Conservation (phyloP, 2,888 invertebrate species). For the Aricia artaxerxes region DNA sequence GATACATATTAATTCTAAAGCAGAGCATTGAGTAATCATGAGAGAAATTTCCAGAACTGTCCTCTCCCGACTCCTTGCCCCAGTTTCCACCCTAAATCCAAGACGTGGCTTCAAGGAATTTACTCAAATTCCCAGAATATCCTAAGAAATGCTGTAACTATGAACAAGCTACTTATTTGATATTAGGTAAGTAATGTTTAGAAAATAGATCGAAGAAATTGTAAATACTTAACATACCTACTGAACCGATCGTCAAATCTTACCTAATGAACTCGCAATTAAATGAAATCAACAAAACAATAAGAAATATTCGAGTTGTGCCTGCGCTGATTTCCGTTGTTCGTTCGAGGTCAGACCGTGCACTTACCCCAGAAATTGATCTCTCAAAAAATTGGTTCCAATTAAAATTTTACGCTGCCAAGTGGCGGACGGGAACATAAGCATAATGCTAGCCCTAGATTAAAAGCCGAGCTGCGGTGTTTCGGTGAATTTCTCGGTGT, state of each 20-base stretch:
- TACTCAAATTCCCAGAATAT: background rate
- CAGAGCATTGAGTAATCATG: background rate
- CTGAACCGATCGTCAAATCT: background rate
- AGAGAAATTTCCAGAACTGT: background rate
- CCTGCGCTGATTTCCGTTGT: constrained; percentile 4
- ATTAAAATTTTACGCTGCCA: constrained; percentile 65
- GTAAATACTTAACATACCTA: background rate
- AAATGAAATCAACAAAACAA: constrained; percentile 5
- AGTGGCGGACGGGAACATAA: constrained; percentile 52
- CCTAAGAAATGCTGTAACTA: background rate
- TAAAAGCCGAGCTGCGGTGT: constrained; percentile 44
- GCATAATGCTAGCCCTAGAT: constrained; percentile 51
- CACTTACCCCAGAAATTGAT: constrained; percentile 46
- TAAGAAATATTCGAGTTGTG: background rate
- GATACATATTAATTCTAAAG: background rate
- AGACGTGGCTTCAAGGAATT: background rate
- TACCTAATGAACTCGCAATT: background rate
- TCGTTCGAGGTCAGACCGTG: constrained; percentile 27
- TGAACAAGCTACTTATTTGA: background rate
- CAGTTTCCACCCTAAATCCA: background rate
- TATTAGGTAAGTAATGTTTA: too few relatives aligned
- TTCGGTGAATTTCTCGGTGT: constrained; percentile 43
- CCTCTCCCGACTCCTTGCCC: background rate
- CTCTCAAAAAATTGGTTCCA: constrained; percentile 62
- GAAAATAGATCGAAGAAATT: too few relatives aligned